phyloP scores from a whole-genome alignment of 92 coral and sea anemone species.

The Actinernus sp. region DNA sequence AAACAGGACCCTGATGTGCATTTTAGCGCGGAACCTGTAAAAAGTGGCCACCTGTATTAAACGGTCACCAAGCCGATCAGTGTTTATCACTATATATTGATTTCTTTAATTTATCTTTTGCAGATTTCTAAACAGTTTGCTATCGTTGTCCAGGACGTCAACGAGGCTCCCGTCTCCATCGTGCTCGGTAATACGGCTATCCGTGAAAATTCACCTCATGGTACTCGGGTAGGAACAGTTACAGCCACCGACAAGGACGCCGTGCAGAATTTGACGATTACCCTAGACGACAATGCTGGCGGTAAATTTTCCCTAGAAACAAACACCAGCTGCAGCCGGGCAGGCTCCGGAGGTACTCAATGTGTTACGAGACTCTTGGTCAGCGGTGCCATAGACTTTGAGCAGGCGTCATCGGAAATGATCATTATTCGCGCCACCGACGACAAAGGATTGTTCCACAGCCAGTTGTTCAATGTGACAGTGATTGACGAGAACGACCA shows the following conservation, averaged over 20 bases:
- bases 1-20: too few relatives aligned
- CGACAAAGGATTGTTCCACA: slow-evolving; percentile 74
- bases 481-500: slow-evolving; percentile 82
- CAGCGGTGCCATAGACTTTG: slow-evolving; percentile 79
- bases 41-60: too few relatives aligned
- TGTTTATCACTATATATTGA: too few relatives aligned
- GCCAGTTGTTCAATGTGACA: slow-evolving; percentile 56
- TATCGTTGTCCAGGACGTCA: slow-evolving; percentile 80
- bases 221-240: slow-evolving; percentile 66
- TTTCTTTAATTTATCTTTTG: slow-evolving; percentile 13
- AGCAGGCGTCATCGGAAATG: slow-evolving; percentile 61
- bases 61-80: too few relatives aligned
- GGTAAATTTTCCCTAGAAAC: slow-evolving; percentile 77
- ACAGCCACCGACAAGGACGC: slow-evolving; percentile 81
- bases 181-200: slow-evolving; percentile 55
- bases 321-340: slow-evolving; percentile 37
- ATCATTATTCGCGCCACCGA: slow-evolving; percentile 85
- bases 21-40: too few relatives aligned
- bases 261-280: slow-evolving; percentile 74
- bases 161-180: slow-evolving; percentile 91
- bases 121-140: slow-evolving; percentile 76
- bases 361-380: slow-evolving; percentile 57
- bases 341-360: slow-evolving; percentile 18
- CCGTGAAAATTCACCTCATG: slow-evolving; percentile 70
- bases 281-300: slow-evolving; percentile 80